phyloP scores from a whole-genome alignment of 2,113 vertebrate species.

The Suncus etruscus region DNA sequence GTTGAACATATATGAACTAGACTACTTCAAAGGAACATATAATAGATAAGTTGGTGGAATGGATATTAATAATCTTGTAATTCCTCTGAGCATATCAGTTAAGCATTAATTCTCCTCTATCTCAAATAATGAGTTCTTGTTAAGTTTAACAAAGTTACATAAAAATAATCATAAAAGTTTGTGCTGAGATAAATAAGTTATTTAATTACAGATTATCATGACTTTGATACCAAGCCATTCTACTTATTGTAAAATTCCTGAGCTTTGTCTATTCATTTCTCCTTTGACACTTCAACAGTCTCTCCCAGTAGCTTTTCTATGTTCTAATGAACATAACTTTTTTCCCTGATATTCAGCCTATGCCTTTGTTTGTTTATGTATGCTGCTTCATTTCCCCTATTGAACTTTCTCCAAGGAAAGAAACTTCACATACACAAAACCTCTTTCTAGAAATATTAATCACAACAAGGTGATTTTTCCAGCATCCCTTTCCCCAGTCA shows the following conservation, averaged over 20 bases:
- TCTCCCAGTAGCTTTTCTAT: slow-evolving; percentile 67
- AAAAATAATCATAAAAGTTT: slow-evolving; percentile 58
- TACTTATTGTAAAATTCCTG: slow-evolving; percentile 65
- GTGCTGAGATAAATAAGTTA: slow-evolving; percentile 62
- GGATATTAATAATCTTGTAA: slow-evolving; percentile 17
- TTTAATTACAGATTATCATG: slow-evolving; percentile 53
- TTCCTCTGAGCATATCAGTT: slow-evolving; percentile 47
- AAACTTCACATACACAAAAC: slow-evolving; percentile 1
- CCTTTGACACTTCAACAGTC: slow-evolving; percentile 24
- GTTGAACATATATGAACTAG: not conserved
- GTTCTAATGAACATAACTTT: slow-evolving; percentile 57
- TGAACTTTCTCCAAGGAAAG: slow-evolving; percentile 38
- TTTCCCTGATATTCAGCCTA: slow-evolving; percentile 60
- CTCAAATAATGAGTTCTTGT: slow-evolving; percentile 60
- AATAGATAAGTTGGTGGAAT: not conserved
- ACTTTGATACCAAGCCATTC: slow-evolving; percentile 55
- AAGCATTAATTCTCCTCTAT: slow-evolving; percentile 54
- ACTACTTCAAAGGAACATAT: slow-evolving; percentile 55
- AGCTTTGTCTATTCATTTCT: slow-evolving; percentile 65
- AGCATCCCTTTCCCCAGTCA: slow-evolving; percentile 52
- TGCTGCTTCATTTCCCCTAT: slow-evolving; percentile 29
- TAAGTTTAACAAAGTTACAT: slow-evolving; percentile 53
- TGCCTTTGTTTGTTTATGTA: slow-evolving; percentile 51
- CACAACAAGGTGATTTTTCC: slow-evolving; percentile 52
- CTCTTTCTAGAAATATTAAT: slow-evolving; percentile 56